Base-by-base conservation (phyloP, 2,888 invertebrate species). In the Hemaris fuciformis region DNA sequence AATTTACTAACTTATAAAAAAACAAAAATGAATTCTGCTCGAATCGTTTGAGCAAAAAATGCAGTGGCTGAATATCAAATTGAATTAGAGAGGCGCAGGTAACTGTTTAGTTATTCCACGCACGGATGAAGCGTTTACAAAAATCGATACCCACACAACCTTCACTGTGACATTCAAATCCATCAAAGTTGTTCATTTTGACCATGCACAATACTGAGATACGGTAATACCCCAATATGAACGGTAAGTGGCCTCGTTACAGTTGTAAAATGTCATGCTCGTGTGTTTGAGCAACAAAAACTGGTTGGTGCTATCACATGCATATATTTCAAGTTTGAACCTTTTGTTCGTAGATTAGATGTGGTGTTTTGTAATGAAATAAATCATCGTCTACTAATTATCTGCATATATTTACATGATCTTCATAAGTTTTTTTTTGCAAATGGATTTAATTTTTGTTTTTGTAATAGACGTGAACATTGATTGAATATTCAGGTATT, bases 221-320 rank as follows among this genome's bases (percentile, higher is more conserved):
- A 78, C 80, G 78, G 79, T 84, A 80, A 85, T 82, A 81, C 83
- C 77, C 81, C 79, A 85, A 86, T 85, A 84, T 72, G 83, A 85
- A 81, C 83, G 80, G 83, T 85, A 82, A 80, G 76, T 83, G 85
- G 83, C 91, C 90, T 90, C 89, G 91, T 88, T 90, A 89, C 87
- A 87, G 85, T 87, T 89, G 85, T 83, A 85, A 89, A 90, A 90
- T 90, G 89, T 90, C 90, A 89, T 82, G 80, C 81, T 83, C 84
- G 85, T 84, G 76, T 79, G 79, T 85, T 83, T 82, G 79, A 79
- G 83, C 83, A 83, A 84, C 83, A 69, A 69, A 71, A 81, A 84
- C 83, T 79, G 79, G 83, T 83, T 79, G 68, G 73, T 75, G 72
- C 74, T 80, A 80, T 77, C 75, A 69, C 73, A 75, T 71, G 76